A percentile compares a stretch with the other conserved stretches of the same genome.
Evolutionary conservation across 2,797 vertebrate species (phyloP).

Genomic region (Picus viridis): DNA sequence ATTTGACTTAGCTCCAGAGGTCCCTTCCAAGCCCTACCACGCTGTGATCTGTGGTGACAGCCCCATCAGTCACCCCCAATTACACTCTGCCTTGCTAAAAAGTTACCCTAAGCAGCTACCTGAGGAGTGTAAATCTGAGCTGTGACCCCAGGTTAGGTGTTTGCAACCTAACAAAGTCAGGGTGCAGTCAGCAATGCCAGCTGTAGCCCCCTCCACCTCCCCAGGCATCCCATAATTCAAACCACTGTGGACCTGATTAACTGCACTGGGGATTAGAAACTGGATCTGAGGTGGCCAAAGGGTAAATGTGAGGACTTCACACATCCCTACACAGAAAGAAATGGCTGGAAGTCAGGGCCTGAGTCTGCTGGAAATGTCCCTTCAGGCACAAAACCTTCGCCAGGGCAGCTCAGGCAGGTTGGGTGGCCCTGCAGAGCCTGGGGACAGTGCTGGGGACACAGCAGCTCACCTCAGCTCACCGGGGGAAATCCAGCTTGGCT

Average conservation of each 20-base stretch:
- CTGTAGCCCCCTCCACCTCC: conserved; percentile 22
- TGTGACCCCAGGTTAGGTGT: not conserved
- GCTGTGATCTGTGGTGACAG: not conserved
- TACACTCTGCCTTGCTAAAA: not conserved
- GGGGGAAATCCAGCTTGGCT: conserved; percentile 42
- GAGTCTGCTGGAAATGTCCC: conserved; percentile 4
- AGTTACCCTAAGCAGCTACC: conserved; percentile 49
- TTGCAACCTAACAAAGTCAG: conserved; percentile 55
- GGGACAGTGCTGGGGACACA: rapidly evolving
- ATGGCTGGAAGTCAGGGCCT: not conserved
- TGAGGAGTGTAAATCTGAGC: conserved; percentile 38
- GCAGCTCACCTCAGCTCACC: conserved; percentile 36
- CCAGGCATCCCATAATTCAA: conserved; percentile 52
- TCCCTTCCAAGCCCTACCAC: too few species aligned
- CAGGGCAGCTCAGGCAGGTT: not conserved
- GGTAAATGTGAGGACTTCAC: conserved; percentile 53
- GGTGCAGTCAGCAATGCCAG: conserved; percentile 53
- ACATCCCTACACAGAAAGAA: conserved; percentile 29
- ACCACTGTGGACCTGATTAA: conserved; percentile 34
- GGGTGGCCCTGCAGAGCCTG: not conserved
- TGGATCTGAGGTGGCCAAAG: conserved; percentile 46
- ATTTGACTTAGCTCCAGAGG: too few species aligned
- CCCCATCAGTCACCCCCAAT: conserved; percentile 9
- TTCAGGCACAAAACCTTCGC: conserved; percentile 42
- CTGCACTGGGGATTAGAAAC: not conserved